phyloP scores from a whole-genome alignment of 1,140 invertebrate species.

The Orius insidiosus region DNA sequence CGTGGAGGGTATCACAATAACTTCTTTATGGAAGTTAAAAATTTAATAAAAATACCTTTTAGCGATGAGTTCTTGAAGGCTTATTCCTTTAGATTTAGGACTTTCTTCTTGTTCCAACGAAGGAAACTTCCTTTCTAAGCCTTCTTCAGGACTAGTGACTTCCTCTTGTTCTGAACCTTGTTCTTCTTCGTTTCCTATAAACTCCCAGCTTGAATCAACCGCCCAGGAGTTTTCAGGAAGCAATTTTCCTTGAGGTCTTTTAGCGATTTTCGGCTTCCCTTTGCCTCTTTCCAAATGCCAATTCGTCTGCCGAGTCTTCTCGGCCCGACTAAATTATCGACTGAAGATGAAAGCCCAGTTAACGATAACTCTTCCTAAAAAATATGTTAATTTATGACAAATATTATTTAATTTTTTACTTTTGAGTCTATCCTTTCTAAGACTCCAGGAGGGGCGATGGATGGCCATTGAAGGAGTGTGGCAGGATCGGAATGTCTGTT shows the following conservation, averaged over 20 bases:
- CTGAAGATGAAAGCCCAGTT: constrained; percentile 40
- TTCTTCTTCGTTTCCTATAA: constrained; percentile 39
- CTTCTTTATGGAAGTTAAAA: too few species aligned
- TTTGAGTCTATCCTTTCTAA: constrained; percentile 39
- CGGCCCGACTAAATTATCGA: constrained; percentile 38
- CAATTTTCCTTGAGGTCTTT: constrained; percentile 17
- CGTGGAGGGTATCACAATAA: too few species aligned
- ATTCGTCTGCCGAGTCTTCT: constrained; percentile 12
- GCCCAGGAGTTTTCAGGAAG: constrained; percentile 52
- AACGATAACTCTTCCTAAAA: constrained; percentile 18
- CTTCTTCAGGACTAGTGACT: constrained; percentile 25
- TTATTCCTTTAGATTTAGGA: constrained; percentile 35
- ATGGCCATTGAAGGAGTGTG: constrained; percentile 32
- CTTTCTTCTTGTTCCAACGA: constrained; percentile 23
- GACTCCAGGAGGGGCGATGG: constrained; percentile 24
- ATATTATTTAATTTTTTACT: constrained; percentile 17
- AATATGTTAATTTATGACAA: constrained; percentile 15
- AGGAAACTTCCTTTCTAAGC: constrained; percentile 29
- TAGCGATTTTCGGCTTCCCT: constrained; percentile 32
- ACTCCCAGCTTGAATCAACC: constrained; percentile 74
- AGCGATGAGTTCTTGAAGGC: constrained; percentile 57
- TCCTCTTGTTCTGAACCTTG: constrained; percentile 33
- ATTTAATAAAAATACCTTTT: constrained; percentile 39
- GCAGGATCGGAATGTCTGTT: constrained; percentile 44
- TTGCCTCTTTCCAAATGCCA: constrained; percentile 12